These are phyloP conservation scores for Eupleurogrammus muticus DNA, from an alignment of 2,797 vertebrate species.

Conservation along the genomic window DNA sequence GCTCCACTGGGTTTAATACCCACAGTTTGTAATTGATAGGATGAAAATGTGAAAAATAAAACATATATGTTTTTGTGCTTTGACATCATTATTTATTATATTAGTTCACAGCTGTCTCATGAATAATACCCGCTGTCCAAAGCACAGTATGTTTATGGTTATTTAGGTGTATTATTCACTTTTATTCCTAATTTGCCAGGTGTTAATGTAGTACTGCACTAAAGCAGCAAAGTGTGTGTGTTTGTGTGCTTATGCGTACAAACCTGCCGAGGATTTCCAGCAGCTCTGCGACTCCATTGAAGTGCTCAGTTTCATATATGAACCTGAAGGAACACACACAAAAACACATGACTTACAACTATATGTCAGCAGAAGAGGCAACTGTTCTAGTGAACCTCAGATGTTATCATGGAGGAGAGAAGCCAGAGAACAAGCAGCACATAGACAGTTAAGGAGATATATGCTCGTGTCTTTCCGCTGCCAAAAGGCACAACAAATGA, in stretches of 20 bases:
- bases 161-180: neutral
- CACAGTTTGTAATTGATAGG: slow-evolving; percentile 8
- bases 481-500: slow-evolving; percentile 21
- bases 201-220: neutral
- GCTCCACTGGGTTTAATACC: neutral
- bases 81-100: neutral
- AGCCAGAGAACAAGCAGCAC: neutral
- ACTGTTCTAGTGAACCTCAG: neutral
- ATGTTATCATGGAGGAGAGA: neutral
- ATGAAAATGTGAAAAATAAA: slow-evolving; percentile 16
- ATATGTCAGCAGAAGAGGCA: neutral
- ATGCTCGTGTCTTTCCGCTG: slow-evolving; percentile 10
- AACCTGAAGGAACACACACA: slow-evolving; percentile 78
- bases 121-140: slow-evolving; percentile 30
- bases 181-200: slow-evolving; percentile 11
- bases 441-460: neutral
- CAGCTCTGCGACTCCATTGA: slow-evolving; percentile 92
- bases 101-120: slow-evolving; percentile 32
- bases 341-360: neutral
- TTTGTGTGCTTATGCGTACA: slow-evolving; percentile 27
- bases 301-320: slow-evolving; percentile 94
- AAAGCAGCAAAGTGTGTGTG: neutral
- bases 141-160: slow-evolving; percentile 15
- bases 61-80: slow-evolving; percentile 22
- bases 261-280: slow-evolving; percentile 93